Evolutionary conservation across 2,888 invertebrate species (phyloP).

Genomic region (Tipula unca): DNA sequence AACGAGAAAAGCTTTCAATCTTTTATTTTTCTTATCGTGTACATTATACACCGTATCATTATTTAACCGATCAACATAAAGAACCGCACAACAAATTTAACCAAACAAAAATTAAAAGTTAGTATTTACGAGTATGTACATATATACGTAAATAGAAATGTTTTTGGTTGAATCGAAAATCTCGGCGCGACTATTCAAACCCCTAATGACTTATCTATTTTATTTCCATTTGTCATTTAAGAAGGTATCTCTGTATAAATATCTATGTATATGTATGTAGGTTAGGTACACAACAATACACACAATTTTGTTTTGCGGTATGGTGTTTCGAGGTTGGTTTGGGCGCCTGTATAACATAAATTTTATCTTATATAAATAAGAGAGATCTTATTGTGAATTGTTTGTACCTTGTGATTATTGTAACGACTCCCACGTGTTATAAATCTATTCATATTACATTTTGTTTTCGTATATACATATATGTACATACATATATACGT

Average conservation of each 20-base stretch:
- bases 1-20: neutral
- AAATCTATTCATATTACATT: neutral
- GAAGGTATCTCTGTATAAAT: neutral
- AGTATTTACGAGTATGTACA: too few relatives aligned
- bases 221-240: neutral
- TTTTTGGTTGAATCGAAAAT: neutral
- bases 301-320: neutral
- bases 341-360: neutral
- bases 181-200: slow-evolving; percentile 14
- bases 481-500: too few relatives aligned
- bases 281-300: neutral
- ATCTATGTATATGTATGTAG: neutral
- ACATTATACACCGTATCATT: neutral
- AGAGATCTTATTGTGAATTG: neutral
- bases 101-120: neutral
- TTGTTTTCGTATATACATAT: too few relatives aligned
- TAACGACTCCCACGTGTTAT: neutral
- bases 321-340: neutral
- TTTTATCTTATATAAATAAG: neutral
- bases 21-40: neutral
- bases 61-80: neutral
- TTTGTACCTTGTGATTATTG: slow-evolving; percentile 4
- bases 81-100: neutral
- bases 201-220: neutral
- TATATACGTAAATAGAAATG: too few relatives aligned